These are phyloP conservation scores for Euclidia mi DNA, from an alignment of 2,888 invertebrate species.

Conservation along the genomic window DNA sequence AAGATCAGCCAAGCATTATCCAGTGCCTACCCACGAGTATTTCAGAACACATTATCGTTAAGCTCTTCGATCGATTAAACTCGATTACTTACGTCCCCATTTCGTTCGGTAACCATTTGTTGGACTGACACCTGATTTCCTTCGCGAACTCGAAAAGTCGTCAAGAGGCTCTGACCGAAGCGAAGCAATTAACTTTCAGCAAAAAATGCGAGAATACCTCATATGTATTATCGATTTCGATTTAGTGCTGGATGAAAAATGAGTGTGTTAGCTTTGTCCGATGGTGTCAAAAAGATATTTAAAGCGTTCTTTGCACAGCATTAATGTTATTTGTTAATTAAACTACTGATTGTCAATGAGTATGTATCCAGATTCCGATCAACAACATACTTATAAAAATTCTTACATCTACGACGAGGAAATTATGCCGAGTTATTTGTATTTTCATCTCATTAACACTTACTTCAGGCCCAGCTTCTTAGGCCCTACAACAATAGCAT, in stretches of 20 bases:
- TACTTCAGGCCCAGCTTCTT: no score
- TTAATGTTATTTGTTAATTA: no score
- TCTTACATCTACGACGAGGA: no score
- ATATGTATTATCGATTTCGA: background rate
- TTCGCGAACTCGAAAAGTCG: constrained; percentile 7
- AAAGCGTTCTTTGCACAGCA: no score
- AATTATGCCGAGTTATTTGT: no score
- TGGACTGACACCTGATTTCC: constrained; percentile 31
- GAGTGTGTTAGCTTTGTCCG: background rate
- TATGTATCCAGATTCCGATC: no score
- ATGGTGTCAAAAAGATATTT: no score
- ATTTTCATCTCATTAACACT: no score
- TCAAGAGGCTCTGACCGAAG: constrained; percentile 9
- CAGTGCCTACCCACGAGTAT: constrained; percentile 3
- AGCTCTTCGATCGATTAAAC: constrained; percentile 33
- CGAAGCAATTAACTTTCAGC: constrained; percentile 3
- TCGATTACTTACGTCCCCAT: constrained; percentile 24
- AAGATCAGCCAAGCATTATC: constrained; percentile 7
- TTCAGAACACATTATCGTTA: constrained; percentile 10
- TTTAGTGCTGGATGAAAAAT: background rate
- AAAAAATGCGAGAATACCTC: background rate
- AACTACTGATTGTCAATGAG: no score
- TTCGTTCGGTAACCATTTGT: constrained; percentile 33
- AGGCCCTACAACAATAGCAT: no score
- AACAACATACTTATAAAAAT: no score